phyloP scores from a whole-genome alignment of 2,888 invertebrate genomes.

The Sepiola atlantica region DNA sequence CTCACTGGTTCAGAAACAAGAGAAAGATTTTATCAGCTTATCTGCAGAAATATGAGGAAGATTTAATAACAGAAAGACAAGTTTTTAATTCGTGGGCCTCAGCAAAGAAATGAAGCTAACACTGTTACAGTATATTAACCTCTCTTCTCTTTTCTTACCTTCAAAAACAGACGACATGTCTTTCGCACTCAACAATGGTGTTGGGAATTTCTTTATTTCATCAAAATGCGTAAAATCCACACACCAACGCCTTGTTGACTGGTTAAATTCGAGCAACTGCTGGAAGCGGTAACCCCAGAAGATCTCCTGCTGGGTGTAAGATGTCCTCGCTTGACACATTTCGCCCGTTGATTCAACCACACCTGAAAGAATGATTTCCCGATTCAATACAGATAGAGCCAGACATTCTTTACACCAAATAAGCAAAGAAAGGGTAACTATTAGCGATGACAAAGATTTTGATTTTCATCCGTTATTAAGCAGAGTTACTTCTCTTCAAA shows the following conservation, averaged over 20 bases:
- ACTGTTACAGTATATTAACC: not conserved
- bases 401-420: too few relatives aligned
- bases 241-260: slow-evolving; percentile 64
- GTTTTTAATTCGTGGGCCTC: too few relatives aligned
- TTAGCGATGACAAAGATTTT: too few relatives aligned
- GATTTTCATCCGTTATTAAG: too few relatives aligned
- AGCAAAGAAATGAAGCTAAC: too few relatives aligned
- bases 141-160: not conserved
- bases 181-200: slow-evolving; percentile 59
- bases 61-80: not conserved
- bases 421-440: too few relatives aligned
- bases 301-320: slow-evolving; percentile 74
- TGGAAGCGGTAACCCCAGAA: slow-evolving; percentile 72
- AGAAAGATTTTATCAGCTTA: too few relatives aligned
- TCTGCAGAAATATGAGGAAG: too few relatives aligned
- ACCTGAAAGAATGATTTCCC: slow-evolving; percentile 77
- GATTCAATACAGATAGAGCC: too few relatives aligned
- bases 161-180: slow-evolving; percentile 48
- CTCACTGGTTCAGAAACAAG: too few relatives aligned
- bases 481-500: too few relatives aligned
- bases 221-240: slow-evolving; percentile 66
- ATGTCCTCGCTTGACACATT: slow-evolving; percentile 76
- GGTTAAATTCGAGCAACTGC: slow-evolving; percentile 64
- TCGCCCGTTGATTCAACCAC: slow-evolving; percentile 87
- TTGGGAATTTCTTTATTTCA: slow-evolving; percentile 63